Evolutionary conservation across 2,113 vertebrate species (phyloP).

Genomic region (Bubo bubo): DNA sequence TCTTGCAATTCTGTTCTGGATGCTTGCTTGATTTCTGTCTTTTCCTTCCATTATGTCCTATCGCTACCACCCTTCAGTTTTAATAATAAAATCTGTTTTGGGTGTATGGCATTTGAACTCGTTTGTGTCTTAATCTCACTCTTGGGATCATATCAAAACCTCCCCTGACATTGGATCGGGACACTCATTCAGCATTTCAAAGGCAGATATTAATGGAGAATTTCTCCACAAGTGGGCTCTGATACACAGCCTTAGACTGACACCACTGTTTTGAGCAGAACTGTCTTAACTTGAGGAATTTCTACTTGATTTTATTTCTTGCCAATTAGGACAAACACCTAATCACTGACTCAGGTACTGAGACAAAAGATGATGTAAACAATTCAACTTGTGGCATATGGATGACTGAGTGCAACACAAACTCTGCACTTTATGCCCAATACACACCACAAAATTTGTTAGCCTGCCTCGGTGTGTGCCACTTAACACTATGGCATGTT

Average conservation of each 20-base stretch:
- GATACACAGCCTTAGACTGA: not conserved
- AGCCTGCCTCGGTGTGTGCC: not conserved
- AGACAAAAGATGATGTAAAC: not conserved
- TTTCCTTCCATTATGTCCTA: too few species aligned
- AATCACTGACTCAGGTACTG: not conserved
- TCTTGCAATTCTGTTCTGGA: too few species aligned
- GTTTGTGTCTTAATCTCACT: too few species aligned
- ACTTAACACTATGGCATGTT: fast-evolving
- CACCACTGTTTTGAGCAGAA: not conserved
- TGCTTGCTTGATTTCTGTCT: too few species aligned
- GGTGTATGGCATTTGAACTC: too few species aligned
- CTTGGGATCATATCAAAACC: too few species aligned
- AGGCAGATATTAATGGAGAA: not conserved
- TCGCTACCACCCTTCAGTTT: too few species aligned
- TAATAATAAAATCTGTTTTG: too few species aligned
- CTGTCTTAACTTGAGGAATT: not conserved
- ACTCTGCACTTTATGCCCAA: not conserved
- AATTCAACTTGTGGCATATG: not conserved
- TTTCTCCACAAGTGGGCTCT: not conserved
- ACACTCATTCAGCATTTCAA: not conserved
- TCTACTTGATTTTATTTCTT: not conserved
- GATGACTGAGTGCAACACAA: not conserved
- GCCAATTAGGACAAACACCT: not conserved
- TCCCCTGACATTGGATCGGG: too few species aligned
- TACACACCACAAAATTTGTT: not conserved